Base-by-base conservation (phyloP, 2,113 vertebrate species). In the Pongo abelii region DNA sequence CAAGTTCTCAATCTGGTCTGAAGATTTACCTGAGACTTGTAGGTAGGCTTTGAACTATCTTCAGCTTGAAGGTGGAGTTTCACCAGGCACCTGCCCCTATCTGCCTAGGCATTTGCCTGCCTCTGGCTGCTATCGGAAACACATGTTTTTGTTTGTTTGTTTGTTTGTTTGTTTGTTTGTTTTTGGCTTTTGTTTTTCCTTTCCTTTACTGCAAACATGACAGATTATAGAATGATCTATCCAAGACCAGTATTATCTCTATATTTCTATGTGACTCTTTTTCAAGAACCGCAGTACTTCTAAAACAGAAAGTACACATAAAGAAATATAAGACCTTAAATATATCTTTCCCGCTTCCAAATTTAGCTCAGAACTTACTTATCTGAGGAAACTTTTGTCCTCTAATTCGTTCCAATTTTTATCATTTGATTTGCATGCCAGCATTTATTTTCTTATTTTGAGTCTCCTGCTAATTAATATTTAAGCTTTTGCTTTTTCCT, bases 201-300 rank as follows among this genome's bases (percentile, higher is more conserved):
- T 46, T 22, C 57, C 9, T 1, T 43, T 10, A 16, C 8, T 13
- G 11, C 10, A 32, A 9, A 18, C 23, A 6, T 6, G 48, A 2
- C 38, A 61, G 70, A 20, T 38, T 59, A 12, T 0, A 1, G 27
- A 27, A 46, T 7, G 74, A 5, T 3, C 48, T 32, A 1, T 6
- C 40, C 27, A 43, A 50, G 16, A 30, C 9, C 48, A 25, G 7
- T 12, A 40, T 52, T 32, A 18, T n/a, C 72, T n/a, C 67, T 27
- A 0, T 16, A 17, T 13, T 40, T 83, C 16, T 17, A 0, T 16
- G 2, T 2, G 5, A 32, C 8, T 30, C 11, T 48, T 43, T 43
- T 38, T 52, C 25, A 59, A 67, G 6, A 30, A n/a, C 12, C 43
- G 32, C 6, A 13, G 18, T 2, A 1, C 50, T 75, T 43, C 10